Evolutionary conservation across 1,140 invertebrate genomes (phyloP).

Genomic region (Episyrphus balteatus): DNA sequence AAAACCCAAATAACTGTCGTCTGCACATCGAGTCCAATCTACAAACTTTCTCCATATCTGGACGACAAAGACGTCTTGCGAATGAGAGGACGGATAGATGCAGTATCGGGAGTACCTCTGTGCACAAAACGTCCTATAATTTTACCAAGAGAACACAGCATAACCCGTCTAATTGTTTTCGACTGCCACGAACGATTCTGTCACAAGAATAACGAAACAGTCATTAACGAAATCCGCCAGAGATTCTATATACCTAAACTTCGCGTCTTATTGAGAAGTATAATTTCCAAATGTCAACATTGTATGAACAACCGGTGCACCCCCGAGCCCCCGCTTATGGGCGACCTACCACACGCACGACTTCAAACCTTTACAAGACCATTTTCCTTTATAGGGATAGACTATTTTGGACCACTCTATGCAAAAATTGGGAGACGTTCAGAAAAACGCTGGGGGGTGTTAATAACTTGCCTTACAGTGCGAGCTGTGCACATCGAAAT

Average conservation of each 20-base stretch:
- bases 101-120: background rate
- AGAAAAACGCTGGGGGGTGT: background rate
- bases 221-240: too few relatives aligned
- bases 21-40: background rate
- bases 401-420: background rate
- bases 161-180: background rate
- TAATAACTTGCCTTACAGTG: conserved; percentile 22
- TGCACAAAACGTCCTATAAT: conserved; percentile 1
- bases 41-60: background rate
- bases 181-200: conserved; percentile 1
- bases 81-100: background rate
- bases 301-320: background rate
- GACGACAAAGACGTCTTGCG: conserved; percentile 1
- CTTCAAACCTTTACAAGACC: background rate
- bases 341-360: background rate
- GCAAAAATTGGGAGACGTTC: background rate
- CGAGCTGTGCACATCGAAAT: conserved; percentile 38
- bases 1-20: background rate
- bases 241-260: conserved; percentile 1
- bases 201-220: conserved; percentile 5
- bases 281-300: background rate
- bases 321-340: background rate
- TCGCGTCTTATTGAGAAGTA: background rate
- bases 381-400: background rate
- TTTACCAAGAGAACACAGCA: conserved; percentile 1